These are phyloP conservation scores for Mandrillus leucophaeus DNA, from an alignment of 2,113 vertebrate genomes.

Conservation along the genomic window DNA sequence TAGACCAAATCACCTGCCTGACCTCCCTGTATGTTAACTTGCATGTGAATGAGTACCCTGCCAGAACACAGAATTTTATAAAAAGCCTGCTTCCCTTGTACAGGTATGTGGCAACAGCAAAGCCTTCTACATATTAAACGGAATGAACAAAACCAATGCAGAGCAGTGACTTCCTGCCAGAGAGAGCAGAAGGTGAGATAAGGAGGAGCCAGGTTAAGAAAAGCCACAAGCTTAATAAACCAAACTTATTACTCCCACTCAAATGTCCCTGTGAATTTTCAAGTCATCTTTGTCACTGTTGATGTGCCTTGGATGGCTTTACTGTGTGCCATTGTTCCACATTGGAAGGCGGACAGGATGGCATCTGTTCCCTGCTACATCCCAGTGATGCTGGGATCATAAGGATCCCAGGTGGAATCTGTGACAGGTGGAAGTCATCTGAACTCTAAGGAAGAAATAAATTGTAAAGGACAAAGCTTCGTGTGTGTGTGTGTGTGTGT, in stretches of 20 bases:
- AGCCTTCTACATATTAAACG: neutral
- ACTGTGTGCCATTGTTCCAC: neutral
- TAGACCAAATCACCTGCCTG: neutral
- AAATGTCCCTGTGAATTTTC: neutral
- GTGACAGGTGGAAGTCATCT: neutral
- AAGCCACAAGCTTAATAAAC: neutral
- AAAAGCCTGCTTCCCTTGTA: neutral
- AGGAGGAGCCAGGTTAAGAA: neutral
- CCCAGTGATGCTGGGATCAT: neutral
- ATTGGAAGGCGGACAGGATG: neutral
- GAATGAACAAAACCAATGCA: neutral
- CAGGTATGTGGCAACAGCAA: neutral
- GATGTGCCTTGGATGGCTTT: neutral
- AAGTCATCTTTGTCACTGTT: neutral
- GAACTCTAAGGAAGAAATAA: neutral
- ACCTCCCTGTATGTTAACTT: neutral
- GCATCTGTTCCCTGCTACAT: too few relatives aligned
- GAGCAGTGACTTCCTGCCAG: constrained; percentile 27
- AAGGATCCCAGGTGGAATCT: neutral
- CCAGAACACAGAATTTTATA: neutral
- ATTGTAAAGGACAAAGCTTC: neutral
- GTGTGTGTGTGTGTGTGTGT: too few relatives aligned
- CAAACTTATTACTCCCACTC: neutral
- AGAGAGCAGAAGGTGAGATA: neutral
- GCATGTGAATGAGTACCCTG: neutral